Conservation (phyloP, 2,797 vertebrate species). For the Petrocephalus sullivani region DNA sequence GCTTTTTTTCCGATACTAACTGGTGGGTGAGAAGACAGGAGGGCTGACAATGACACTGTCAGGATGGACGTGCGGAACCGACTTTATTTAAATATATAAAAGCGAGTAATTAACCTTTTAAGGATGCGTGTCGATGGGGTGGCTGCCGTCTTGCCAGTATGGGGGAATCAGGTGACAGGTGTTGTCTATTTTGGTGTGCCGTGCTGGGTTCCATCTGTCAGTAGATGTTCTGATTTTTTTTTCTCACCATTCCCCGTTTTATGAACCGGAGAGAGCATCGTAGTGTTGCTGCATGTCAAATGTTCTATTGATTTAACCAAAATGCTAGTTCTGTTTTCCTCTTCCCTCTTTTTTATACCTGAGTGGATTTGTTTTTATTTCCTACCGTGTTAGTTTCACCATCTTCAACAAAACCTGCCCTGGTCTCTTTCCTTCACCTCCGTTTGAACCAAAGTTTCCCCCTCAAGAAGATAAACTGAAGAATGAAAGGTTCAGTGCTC, state of each 20-base stretch:
- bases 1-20: background rate
- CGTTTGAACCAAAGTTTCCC: background rate
- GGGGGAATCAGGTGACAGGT: constrained; percentile 6
- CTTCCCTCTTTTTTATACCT: background rate
- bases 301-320: background rate
- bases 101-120: background rate
- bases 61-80: background rate
- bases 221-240: constrained; percentile 1
- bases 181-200: constrained; percentile 4
- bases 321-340: background rate
- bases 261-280: background rate
- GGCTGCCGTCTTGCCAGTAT: background rate
- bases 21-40: background rate
- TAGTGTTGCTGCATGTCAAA: background rate
- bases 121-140: background rate
- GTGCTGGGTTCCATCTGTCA: background rate
- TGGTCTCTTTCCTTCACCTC: background rate
- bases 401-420: background rate
- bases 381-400: background rate
- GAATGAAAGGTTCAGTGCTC: background rate
- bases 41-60: background rate
- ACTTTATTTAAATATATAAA: constrained; percentile 13
- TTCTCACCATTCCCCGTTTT: background rate
- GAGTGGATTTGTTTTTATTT: background rate
- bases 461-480: background rate